Evolutionary conservation across 2,888 invertebrate genomes (phyloP).

Genomic region (Cerceris ruficornis): DNA sequence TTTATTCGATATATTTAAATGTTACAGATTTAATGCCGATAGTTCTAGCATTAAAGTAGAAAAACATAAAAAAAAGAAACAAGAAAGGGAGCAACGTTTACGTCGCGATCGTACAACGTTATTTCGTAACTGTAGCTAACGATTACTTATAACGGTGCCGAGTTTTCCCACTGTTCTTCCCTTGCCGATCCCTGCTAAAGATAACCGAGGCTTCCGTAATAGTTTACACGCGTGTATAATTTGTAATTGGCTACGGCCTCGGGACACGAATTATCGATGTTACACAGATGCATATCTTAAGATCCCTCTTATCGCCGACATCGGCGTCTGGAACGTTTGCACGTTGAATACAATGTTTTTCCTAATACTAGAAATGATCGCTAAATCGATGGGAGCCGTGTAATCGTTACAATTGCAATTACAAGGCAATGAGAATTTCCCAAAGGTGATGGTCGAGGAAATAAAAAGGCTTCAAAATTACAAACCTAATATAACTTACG

Average conservation of each 20-base stretch:
- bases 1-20: too few relatives aligned
- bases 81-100: slow-evolving; percentile 32
- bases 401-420: too few relatives aligned
- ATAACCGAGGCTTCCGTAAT: slow-evolving; percentile 53
- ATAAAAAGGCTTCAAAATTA: too few relatives aligned
- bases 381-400: too few relatives aligned
- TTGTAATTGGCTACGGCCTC: slow-evolving; percentile 49
- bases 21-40: too few relatives aligned
- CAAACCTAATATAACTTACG: too few relatives aligned
- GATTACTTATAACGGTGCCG: slow-evolving; percentile 39
- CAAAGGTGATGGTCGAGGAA: too few relatives aligned
- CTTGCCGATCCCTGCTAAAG: slow-evolving; percentile 38
- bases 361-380: too few relatives aligned
- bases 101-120: slow-evolving; percentile 56
- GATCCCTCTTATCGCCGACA: slow-evolving; percentile 13
- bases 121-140: slow-evolving; percentile 45
- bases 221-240: slow-evolving; percentile 59
- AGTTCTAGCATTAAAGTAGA: background rate
- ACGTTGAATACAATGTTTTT: background rate
- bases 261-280: slow-evolving; percentile 51
- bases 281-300: slow-evolving; percentile 32
- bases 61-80: slow-evolving; percentile 33
- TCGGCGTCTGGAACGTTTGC: background rate
- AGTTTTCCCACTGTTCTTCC: slow-evolving; percentile 41
- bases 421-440: too few relatives aligned